phyloP scores from a whole-genome alignment of 2,888 invertebrate species.

The Galerucella pusilla region DNA sequence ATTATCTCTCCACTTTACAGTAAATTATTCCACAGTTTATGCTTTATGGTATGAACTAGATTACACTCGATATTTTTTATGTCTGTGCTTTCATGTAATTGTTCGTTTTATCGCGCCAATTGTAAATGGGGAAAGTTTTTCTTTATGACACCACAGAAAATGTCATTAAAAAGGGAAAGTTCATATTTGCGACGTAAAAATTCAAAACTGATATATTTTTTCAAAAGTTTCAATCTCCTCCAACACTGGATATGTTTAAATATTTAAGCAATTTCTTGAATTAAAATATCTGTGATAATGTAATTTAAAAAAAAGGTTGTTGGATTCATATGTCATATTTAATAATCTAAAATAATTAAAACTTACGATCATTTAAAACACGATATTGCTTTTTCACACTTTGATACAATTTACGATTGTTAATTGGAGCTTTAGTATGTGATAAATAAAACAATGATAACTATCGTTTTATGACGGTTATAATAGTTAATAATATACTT shows the following conservation, averaged over 20 bases:
- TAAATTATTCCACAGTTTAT: background rate
- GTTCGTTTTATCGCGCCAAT: background rate
- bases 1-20: background rate
- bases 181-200: background rate
- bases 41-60: conserved; percentile 1
- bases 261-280: no score
- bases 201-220: no score
- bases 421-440: background rate
- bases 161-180: background rate
- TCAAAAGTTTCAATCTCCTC: no score
- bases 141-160: background rate
- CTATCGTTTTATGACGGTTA: background rate
- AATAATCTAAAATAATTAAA: no score
- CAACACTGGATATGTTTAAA: no score
- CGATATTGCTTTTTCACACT: background rate
- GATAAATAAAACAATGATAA: background rate
- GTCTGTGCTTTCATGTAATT: no score
- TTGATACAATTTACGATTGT: conserved; percentile 1
- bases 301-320: no score
- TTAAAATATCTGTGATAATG: no score
- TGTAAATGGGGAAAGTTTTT: conserved; percentile 6
- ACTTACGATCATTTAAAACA: background rate
- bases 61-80: background rate
- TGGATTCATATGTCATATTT: no score
- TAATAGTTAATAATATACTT: background rate